Conservation (phyloP, 2,113 vertebrate species). For the Toxotes jaculatrix region DNA sequence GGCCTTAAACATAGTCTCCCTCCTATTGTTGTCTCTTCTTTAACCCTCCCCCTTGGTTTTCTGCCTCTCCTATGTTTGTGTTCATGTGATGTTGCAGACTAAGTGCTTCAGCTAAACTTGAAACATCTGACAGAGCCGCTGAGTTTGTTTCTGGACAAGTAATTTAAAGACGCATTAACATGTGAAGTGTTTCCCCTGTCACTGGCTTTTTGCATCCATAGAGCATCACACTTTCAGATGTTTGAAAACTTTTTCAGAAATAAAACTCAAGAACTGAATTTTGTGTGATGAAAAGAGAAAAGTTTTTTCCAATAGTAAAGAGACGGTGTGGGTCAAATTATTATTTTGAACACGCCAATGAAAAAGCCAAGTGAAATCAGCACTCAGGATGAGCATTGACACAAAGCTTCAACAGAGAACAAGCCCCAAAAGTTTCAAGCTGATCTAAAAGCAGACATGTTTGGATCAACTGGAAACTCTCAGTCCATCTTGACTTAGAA, state of each 20-base stretch:
- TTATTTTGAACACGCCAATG: too few relatives aligned
- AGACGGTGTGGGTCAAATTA: too few relatives aligned
- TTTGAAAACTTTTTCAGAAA: background rate
- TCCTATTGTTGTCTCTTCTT: constrained; percentile 47
- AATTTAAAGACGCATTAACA: background rate
- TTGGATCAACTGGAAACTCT: too few relatives aligned
- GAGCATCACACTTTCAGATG: background rate
- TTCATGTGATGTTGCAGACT: constrained; percentile 15
- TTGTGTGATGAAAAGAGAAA: background rate
- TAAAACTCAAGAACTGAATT: background rate
- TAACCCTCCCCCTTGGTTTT: constrained; percentile 4
- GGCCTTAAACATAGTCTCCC: constrained; percentile 54
- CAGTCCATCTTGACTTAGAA: too few relatives aligned
- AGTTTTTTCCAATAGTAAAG: background rate
- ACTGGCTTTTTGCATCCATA: too few relatives aligned
- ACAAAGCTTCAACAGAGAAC: too few relatives aligned
- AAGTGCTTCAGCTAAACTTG: constrained; percentile 17
- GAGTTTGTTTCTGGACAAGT: background rate
- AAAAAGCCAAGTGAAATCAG: too few relatives aligned
- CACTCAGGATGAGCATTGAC: too few relatives aligned
- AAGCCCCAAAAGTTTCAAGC: too few relatives aligned
- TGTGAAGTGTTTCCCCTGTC: background rate
- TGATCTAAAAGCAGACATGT: too few relatives aligned
- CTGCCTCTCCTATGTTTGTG: background rate
- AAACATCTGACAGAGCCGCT: constrained; percentile 9